These are phyloP conservation scores for Idaea biselata DNA, from an alignment of 2,888 invertebrate species.

Conservation along the genomic window DNA sequence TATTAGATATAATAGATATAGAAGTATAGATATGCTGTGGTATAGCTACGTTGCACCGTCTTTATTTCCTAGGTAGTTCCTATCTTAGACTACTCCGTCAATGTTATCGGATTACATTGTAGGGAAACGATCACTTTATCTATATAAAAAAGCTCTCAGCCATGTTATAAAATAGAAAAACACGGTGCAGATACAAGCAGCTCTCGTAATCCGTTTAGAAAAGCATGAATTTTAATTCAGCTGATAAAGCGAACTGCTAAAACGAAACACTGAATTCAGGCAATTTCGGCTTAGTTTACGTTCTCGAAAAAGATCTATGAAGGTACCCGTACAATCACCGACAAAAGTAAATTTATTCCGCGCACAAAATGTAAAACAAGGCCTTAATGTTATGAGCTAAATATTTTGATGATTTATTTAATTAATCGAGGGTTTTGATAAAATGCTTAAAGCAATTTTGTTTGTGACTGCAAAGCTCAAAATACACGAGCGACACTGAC, in stretches of 20 bases:
- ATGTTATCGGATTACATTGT: too few relatives aligned
- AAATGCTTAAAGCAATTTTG: not conserved
- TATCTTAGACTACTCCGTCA: too few relatives aligned
- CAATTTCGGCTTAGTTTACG: slow-evolving; percentile 24
- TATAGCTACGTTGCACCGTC: too few relatives aligned
- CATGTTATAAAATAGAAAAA: not conserved
- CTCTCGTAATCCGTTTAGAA: slow-evolving; percentile 13
- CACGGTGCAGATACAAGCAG: not conserved
- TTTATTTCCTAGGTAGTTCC: too few relatives aligned
- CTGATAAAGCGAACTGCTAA: slow-evolving; percentile 15
- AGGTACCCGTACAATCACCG: not conserved
- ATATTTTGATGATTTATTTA: not conserved
- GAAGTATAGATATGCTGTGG: too few relatives aligned
- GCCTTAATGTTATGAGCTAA: not conserved
- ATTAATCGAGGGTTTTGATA: not conserved
- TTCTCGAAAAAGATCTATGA: slow-evolving; percentile 26
- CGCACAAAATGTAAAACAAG: not conserved
- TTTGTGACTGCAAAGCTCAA: not conserved
- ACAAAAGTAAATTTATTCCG: not conserved
- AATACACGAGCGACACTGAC: too few relatives aligned
- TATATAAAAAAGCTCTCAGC: not conserved
- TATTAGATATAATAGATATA: too few relatives aligned
- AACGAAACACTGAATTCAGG: slow-evolving; percentile 23
- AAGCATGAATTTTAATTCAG: slow-evolving; percentile 9
- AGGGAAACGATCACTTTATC: too few relatives aligned